Conservation (phyloP, 2,797 vertebrate species). For the Coregonus suidteri region DNA sequence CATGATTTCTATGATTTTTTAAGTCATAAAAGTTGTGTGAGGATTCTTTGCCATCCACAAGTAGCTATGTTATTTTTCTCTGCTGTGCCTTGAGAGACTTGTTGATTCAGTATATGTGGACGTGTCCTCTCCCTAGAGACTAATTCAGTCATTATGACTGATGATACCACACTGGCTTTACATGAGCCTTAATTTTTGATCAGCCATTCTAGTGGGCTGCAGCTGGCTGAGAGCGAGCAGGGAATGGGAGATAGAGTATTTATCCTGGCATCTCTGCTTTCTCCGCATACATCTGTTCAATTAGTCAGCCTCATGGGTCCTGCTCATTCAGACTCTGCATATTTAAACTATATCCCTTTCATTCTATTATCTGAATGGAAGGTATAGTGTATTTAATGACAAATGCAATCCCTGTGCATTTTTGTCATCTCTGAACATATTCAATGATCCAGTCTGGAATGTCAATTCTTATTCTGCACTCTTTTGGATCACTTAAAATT, state of each 20-base stretch:
- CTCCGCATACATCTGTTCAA: slow-evolving; percentile 71
- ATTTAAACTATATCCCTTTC: slow-evolving; percentile 59
- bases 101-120: slow-evolving; percentile 48
- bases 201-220: slow-evolving; percentile 65
- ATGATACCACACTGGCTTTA: slow-evolving; percentile 68
- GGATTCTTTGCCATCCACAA: slow-evolving; percentile 53
- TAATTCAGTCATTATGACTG: slow-evolving; percentile 60
- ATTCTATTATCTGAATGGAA: slow-evolving; percentile 42
- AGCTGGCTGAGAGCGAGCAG: slow-evolving; percentile 34
- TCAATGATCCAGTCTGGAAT: neutral
- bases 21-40: neutral
- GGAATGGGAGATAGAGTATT: slow-evolving; percentile 73
- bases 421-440: neutral
- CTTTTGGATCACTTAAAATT: neutral
- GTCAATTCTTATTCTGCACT: neutral
- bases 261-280: slow-evolving; percentile 65
- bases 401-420: neutral
- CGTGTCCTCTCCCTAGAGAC: slow-evolving; percentile 55
- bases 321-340: slow-evolving; percentile 60
- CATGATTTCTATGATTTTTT: slow-evolving; percentile 27
- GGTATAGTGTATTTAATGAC: slow-evolving; percentile 30
- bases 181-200: slow-evolving; percentile 73
- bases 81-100: slow-evolving; percentile 49
- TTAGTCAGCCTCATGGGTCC: slow-evolving; percentile 63
- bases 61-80: slow-evolving; percentile 4